A percentile compares a stretch with the other conserved stretches of the same genome.
phyloP scores from a whole-genome alignment of 1,140 invertebrate genomes.

The Hyphantria cunea region DNA sequence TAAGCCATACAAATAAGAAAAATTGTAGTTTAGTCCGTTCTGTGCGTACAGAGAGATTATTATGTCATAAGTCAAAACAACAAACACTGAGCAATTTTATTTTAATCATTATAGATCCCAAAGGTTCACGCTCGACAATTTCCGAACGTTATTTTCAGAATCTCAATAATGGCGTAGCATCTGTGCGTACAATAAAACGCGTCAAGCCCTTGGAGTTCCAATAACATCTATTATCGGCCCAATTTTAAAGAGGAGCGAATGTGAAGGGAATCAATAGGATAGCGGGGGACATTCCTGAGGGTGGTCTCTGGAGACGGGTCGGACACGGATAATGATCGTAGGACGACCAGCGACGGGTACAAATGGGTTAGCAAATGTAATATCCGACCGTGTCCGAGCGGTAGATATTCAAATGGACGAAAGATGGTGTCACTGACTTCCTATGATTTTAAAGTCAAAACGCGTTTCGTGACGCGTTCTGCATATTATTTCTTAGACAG shows the following conservation, averaged over 20 bases:
- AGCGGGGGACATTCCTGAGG: constrained; percentile 64
- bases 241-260: constrained; percentile 56
- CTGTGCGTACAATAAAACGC: constrained; percentile 44
- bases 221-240: constrained; percentile 58
- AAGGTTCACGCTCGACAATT: background rate
- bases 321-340: constrained; percentile 74
- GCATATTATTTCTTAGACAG: background rate
- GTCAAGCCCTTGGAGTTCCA: constrained; percentile 46
- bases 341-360: constrained; percentile 67
- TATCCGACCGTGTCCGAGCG: constrained; percentile 66
- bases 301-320: constrained; percentile 52
- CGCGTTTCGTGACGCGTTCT: constrained; percentile 22
- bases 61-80: no score
- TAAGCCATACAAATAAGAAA: no score
- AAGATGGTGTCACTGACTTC: constrained; percentile 31
- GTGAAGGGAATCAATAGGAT: constrained; percentile 63
- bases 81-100: constrained; percentile 1
- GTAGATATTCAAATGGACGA: constrained; percentile 61
- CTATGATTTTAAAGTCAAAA: constrained; percentile 33
- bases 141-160: constrained; percentile 29
- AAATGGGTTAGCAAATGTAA: constrained; percentile 80
- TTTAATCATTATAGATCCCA: constrained; percentile 4
- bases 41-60: no score
- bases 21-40: no score
- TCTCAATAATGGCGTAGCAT: constrained; percentile 45